A percentile compares a stretch with the other conserved stretches of the same genome.
Conservation (phyloP, 30 jellyfish, hydroid and myxozoan genomes). For the Aurelia sp. region DNA sequence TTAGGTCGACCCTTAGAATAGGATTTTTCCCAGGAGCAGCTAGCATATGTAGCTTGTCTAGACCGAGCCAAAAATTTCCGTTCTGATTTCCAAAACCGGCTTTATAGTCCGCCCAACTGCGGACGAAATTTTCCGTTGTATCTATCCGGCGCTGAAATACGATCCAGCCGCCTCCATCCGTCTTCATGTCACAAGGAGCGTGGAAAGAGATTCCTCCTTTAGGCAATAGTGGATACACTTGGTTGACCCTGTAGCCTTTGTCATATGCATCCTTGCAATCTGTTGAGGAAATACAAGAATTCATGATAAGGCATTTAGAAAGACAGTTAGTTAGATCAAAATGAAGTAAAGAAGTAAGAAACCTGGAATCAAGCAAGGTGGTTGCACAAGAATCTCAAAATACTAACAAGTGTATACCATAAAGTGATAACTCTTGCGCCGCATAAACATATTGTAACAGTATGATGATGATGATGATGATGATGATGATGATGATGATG, state of each 20-base stretch:
- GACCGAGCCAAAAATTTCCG: conserved; percentile 21
- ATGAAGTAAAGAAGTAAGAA: too few relatives aligned
- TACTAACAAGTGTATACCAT: too few relatives aligned
- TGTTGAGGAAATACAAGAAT: neutral
- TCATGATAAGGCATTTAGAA: too few relatives aligned
- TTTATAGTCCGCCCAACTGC: conserved; percentile 2
- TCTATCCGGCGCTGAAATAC: conserved; percentile 30
- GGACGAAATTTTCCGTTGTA: neutral
- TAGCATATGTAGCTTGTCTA: conserved; percentile 2
- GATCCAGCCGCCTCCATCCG: conserved; percentile 7
- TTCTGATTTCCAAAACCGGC: conserved; percentile 9
- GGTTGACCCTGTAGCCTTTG: neutral
- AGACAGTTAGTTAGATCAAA: too few relatives aligned
- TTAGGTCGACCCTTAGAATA: neutral
- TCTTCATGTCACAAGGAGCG: conserved; percentile 1
- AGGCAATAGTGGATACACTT: neutral
- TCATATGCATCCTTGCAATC: neutral
- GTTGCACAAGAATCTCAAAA: too few relatives aligned
- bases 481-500: conserved; percentile 15
- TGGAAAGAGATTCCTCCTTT: neutral
- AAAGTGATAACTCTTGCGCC: too few relatives aligned
- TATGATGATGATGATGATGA: conserved; percentile 25
- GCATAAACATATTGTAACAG: neutral
- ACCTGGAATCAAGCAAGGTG: too few relatives aligned
- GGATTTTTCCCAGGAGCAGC: conserved; percentile 11